These are phyloP conservation scores for Ectemnius lituratus DNA, from an alignment of 2,888 invertebrate species.

Conservation along the genomic window DNA sequence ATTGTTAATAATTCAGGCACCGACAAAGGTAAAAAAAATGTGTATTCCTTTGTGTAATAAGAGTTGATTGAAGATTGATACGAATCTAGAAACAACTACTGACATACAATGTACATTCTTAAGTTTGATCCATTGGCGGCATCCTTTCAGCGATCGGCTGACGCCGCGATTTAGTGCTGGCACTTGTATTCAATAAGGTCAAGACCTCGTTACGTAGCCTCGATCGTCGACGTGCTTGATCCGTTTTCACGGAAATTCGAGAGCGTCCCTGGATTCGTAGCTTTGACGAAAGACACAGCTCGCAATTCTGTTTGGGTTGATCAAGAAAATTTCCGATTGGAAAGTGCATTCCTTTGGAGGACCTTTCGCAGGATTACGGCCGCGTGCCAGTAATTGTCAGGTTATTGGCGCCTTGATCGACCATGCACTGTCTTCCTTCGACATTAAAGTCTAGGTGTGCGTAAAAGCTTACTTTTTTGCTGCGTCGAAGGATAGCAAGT, in stretches of 20 bases:
- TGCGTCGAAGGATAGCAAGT: too few species aligned
- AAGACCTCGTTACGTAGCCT: slow-evolving; percentile 52
- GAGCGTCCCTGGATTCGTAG: not conserved
- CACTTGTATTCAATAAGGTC: slow-evolving; percentile 52
- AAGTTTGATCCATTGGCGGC: slow-evolving; percentile 32
- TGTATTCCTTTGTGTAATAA: too few species aligned
- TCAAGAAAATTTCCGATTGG: slow-evolving; percentile 32
- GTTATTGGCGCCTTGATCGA: slow-evolving; percentile 4
- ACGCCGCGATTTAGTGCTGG: slow-evolving; percentile 47
- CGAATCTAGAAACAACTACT: not conserved
- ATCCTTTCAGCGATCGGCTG: slow-evolving; percentile 28
- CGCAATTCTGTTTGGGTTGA: too few species aligned
- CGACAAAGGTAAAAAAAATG: too few species aligned
- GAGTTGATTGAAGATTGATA: too few species aligned
- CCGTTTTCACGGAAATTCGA: slow-evolving; percentile 34
- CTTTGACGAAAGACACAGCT: too few species aligned
- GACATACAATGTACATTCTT: slow-evolving; percentile 25
- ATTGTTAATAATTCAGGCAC: too few species aligned
- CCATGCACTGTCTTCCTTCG: too few species aligned
- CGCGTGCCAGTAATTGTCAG: slow-evolving; percentile 18
- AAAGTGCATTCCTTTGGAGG: slow-evolving; percentile 31
- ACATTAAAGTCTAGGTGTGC: too few species aligned
- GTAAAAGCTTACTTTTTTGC: too few species aligned
- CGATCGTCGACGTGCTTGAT: slow-evolving; percentile 43
- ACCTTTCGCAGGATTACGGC: slow-evolving; percentile 15